A percentile compares a stretch with the other conserved stretches of the same genome.
These are phyloP conservation scores for Orchesellides sinensis DNA, from an alignment of 2,888 invertebrate genomes.

Conservation along the genomic window DNA sequence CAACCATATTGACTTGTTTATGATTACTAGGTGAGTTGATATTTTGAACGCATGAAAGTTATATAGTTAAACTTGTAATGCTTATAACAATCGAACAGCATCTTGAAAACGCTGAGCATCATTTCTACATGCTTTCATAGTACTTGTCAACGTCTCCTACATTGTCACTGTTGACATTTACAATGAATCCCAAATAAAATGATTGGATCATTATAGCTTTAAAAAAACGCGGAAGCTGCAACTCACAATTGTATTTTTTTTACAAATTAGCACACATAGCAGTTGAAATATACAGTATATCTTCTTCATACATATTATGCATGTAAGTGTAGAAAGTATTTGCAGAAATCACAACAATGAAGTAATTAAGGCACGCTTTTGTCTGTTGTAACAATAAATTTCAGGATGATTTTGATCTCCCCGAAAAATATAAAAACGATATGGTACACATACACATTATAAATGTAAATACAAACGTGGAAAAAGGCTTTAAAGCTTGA, in stretches of 20 bases:
- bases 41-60: too few relatives aligned
- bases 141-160: neutral
- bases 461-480: neutral
- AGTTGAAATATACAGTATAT: neutral
- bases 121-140: neutral
- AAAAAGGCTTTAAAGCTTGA: neutral
- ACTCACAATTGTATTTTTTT: neutral
- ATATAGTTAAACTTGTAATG: too few relatives aligned
- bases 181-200: neutral
- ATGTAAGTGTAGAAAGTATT: neutral
- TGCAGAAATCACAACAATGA: constrained; percentile 52
- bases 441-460: neutral
- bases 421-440: neutral
- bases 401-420: neutral
- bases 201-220: too few relatives aligned
- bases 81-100: too few relatives aligned
- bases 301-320: neutral
- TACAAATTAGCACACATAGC: neutral
- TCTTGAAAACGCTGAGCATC: neutral
- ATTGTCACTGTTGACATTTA: neutral
- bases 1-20: too few relatives aligned
- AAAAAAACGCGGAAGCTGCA: neutral
- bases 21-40: too few relatives aligned
- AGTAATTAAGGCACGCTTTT: constrained; percentile 47
- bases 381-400: neutral